phyloP scores from a whole-genome alignment of 2,797 vertebrate genomes.

The Eidolon dupreanum region DNA sequence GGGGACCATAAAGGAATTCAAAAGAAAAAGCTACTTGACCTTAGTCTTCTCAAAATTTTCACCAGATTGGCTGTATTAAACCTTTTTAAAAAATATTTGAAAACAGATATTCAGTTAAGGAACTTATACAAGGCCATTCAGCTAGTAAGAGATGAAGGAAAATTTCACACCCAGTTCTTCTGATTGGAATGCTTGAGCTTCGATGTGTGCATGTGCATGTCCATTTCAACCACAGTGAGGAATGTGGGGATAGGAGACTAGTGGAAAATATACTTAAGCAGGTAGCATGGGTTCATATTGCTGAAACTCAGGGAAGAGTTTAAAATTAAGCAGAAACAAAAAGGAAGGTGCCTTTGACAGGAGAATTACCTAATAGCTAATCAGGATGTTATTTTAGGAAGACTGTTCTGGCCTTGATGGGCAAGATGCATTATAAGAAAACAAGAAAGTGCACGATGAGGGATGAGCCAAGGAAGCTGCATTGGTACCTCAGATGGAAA shows the following conservation, averaged over 20 bases:
- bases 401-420: neutral
- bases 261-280: neutral
- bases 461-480: neutral
- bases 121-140: neutral
- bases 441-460: neutral
- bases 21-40: neutral
- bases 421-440: neutral
- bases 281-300: neutral
- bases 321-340: conserved; percentile 15
- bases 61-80: neutral
- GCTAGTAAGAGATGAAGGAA: neutral
- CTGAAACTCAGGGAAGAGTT: neutral
- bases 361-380: neutral
- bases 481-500: neutral
- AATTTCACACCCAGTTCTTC: neutral
- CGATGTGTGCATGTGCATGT: neutral
- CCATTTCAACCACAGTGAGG: neutral
- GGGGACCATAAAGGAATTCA: neutral
- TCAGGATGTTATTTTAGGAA: conserved; percentile 8
- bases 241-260: neutral
- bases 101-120: neutral
- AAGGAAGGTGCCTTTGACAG: neutral
- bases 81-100: neutral
- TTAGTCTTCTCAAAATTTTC: neutral
- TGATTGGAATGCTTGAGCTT: neutral